A percentile compares a stretch with the other conserved stretches of the same genome.
These are phyloP conservation scores for Atopsyche davidsoni DNA, from an alignment of 1,140 invertebrate genomes.

Conservation along the genomic window DNA sequence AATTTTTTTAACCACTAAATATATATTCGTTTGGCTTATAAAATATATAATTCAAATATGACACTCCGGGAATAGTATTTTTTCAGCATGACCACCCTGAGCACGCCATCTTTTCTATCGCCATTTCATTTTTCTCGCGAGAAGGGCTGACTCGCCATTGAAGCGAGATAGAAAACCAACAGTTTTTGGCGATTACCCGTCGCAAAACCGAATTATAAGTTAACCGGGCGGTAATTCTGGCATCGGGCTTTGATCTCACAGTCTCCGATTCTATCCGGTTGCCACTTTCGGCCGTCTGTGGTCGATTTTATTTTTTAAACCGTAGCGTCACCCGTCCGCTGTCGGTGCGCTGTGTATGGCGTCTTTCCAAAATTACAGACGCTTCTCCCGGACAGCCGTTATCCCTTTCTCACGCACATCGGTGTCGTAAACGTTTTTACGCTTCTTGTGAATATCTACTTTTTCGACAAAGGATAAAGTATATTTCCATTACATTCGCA, in stretches of 20 bases:
- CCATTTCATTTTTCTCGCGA: slow-evolving; percentile 49
- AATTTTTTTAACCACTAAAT: background rate
- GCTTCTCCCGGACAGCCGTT: slow-evolving; percentile 46
- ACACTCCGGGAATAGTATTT: slow-evolving; percentile 3
- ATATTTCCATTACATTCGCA: slow-evolving; percentile 49
- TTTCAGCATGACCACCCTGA: slow-evolving; percentile 3
- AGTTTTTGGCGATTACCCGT: slow-evolving; percentile 31
- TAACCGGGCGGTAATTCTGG: slow-evolving; percentile 10
- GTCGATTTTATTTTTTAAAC: slow-evolving; percentile 20
- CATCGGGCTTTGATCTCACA: background rate
- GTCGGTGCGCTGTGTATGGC: slow-evolving; percentile 41
- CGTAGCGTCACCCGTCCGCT: slow-evolving; percentile 28
- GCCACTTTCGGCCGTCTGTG: background rate
- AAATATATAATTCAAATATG: too few species aligned
- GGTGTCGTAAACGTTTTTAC: slow-evolving; percentile 36
- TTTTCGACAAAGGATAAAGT: slow-evolving; percentile 39
- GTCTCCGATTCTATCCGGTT: background rate
- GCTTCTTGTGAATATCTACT: slow-evolving; percentile 19
- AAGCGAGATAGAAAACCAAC: slow-evolving; percentile 46
- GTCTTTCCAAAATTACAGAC: slow-evolving; percentile 40
- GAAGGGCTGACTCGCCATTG: slow-evolving; percentile 44
- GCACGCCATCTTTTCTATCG: slow-evolving; percentile 40
- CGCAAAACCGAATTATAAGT: slow-evolving; percentile 11
- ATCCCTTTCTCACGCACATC: slow-evolving; percentile 50
- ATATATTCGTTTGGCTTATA: too few species aligned